Base-by-base conservation (phyloP, 2,888 invertebrate species). In the Willowsia nigromaculata region DNA sequence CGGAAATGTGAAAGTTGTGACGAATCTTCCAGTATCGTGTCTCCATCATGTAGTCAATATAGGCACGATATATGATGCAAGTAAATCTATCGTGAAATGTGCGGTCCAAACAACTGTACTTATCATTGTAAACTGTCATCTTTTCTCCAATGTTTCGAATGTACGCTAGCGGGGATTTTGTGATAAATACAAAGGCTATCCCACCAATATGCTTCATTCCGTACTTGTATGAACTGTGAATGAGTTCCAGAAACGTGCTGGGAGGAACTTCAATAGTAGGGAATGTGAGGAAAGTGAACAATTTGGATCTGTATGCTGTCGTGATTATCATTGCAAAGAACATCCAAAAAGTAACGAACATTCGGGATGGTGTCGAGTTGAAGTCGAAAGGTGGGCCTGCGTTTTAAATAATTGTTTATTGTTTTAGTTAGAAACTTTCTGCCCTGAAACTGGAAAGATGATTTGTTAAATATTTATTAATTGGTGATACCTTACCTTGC, bases 241-340 rank as follows among this genome's bases (percentile, higher is more conserved):
- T 71, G 6, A 92, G 84, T 65, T 92, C 91, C 13, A 89, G 59
- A 40, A 92, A 92, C 9, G 86, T 89, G 15, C 91, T 90, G n/a
- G 92, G 91, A 18, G 92, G 92, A 18, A 40, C 91, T 85, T 90
- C 88, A 15, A 91, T 88, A 6, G 37, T 86, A 9, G 92, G 92
- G 65, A 92, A 92, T 25, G 92, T 92, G n/a, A 92, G 81, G 71
- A 92, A 92, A 7, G 91, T 85, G 68, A 92, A 92, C 15, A 92
- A 78, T 74, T 92, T 92, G 6, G 91, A 91, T 47, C 90, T 81
- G 62, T 92, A 92, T 0, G 91, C 91, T 33, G 91, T 91, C 27
- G 91, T 90, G 13, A 90, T 85, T 30, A 91, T 91, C 15, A 92
- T 90, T 0, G 90, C 88, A 43, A 92, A 91, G 15, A 91, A 56